Conservation (phyloP, 2,113 vertebrate genomes). For the Dasypus novemcinctus region DNA sequence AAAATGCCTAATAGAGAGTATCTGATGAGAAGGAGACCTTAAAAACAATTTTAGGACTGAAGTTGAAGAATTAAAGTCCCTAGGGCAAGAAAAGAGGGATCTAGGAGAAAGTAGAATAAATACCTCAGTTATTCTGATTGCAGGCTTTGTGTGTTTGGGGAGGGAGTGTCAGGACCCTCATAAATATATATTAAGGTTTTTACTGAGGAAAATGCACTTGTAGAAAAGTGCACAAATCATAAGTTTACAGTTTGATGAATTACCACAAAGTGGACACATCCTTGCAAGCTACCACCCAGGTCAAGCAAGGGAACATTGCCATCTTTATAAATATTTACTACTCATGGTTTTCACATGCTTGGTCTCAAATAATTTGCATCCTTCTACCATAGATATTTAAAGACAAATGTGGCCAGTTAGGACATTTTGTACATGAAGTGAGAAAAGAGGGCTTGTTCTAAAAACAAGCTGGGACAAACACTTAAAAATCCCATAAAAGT, state of each 20-base stretch:
- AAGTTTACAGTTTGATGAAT: constrained; percentile 40
- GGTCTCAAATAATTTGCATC: constrained; percentile 29
- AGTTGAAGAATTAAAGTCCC: neutral
- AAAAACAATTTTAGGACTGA: neutral
- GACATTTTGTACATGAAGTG: neutral
- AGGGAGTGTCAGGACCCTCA: neutral
- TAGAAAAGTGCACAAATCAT: neutral
- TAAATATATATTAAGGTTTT: neutral
- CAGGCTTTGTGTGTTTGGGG: neutral
- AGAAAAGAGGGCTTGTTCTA: constrained; percentile 22
- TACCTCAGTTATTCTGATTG: neutral
- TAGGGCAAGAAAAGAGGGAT: neutral
- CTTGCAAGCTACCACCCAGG: constrained; percentile 38
- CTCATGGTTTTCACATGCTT: constrained; percentile 29
- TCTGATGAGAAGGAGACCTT: neutral
- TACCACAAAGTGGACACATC: constrained; percentile 54
- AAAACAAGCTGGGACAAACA: constrained; percentile 30
- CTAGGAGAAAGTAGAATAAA: neutral
- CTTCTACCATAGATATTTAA: constrained; percentile 17
- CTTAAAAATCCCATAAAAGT: neutral
- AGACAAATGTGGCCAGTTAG: neutral
- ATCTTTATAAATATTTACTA: constrained; percentile 55
- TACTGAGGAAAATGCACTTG: constrained; percentile 41
- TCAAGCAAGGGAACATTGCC: constrained; percentile 47
- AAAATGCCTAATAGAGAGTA: neutral